Evolutionary conservation across 1,140 invertebrate genomes (phyloP).

Genomic region (Choristoneura fumiferana): DNA sequence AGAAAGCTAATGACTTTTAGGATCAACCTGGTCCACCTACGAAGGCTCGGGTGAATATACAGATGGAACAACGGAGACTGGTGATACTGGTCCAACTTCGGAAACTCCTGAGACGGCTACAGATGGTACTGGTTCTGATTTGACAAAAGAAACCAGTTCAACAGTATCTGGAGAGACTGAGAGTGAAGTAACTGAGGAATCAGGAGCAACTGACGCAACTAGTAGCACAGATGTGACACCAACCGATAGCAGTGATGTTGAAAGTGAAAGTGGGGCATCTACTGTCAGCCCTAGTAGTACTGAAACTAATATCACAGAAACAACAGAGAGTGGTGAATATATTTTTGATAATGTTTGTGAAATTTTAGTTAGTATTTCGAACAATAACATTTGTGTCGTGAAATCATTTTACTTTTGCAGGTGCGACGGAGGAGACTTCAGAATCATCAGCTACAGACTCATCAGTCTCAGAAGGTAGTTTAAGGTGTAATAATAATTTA

Average conservation of each 20-base stretch:
- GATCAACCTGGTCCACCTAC: not conserved
- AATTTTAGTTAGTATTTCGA: no score
- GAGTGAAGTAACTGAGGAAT: no score
- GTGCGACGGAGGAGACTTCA: not conserved
- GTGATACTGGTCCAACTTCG: slow-evolving; percentile 22
- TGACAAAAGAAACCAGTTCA: slow-evolving; percentile 26
- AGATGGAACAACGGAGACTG: no score
- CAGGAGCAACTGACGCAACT: slow-evolving; percentile 28
- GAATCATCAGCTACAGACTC: slow-evolving; percentile 12
- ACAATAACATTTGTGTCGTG: no score
- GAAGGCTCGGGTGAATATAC: slow-evolving; percentile 19
- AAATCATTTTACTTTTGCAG: not conserved
- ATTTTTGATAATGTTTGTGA: no score
- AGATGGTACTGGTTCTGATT: slow-evolving; percentile 10
- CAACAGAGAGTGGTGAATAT: slow-evolving; percentile 21
- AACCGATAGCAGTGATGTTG: slow-evolving; percentile 29
- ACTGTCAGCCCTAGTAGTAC: slow-evolving; percentile 26
- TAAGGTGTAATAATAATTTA: no score
- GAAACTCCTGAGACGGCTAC: slow-evolving; percentile 29
- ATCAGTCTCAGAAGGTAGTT: no score
- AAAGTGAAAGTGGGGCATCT: slow-evolving; percentile 21
- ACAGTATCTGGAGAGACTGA: slow-evolving; percentile 23
- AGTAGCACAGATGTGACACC: slow-evolving; percentile 24
- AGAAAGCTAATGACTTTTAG: no score
- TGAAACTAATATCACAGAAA: slow-evolving; percentile 25